Evolutionary conservation across 2,888 invertebrate genomes (phyloP).

Genomic region (Cephus rjabovi): DNA sequence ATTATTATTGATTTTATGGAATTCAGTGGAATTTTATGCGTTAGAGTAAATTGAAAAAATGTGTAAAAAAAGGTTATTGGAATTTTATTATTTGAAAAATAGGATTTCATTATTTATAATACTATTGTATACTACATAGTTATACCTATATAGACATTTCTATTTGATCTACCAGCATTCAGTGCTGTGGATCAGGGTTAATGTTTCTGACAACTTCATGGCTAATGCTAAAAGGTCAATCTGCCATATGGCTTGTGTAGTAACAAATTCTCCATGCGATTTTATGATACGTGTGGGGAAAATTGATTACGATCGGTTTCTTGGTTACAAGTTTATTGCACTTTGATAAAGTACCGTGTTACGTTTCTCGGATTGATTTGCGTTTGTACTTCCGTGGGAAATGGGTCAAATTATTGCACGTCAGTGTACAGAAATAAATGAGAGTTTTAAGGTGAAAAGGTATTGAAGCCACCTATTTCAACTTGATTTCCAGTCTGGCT

Average conservation of each 20-base stretch:
- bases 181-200: no score
- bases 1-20: neutral
- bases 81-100: neutral
- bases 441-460: neutral
- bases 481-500: neutral
- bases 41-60: no score
- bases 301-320: neutral
- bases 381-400: neutral
- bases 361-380: neutral
- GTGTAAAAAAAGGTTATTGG: no score
- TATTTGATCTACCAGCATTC: neutral
- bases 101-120: neutral
- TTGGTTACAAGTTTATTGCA: neutral
- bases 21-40: neutral
- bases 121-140: no score
- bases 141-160: neutral
- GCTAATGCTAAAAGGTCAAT: neutral
- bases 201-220: neutral
- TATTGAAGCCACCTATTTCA: neutral
- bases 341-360: neutral
- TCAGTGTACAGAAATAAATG: neutral
- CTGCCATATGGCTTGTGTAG: neutral
- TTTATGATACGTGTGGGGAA: neutral
- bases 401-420: neutral
- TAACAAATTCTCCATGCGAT: neutral